phyloP scores from a whole-genome alignment of 2,113 vertebrate species.

The Hylia prasina region DNA sequence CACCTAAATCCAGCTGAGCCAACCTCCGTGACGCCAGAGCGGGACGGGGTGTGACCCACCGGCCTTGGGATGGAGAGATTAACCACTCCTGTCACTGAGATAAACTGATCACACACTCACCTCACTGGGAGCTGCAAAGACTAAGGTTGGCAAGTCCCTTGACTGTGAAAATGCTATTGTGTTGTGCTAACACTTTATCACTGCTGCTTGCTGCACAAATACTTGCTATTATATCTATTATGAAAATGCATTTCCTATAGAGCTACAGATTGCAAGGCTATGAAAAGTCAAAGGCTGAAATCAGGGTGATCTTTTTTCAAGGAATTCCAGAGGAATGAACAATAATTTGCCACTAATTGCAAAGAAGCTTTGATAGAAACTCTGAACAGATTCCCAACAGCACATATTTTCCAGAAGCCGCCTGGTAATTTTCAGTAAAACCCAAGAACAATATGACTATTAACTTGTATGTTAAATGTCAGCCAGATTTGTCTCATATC shows the following conservation, averaged over 20 bases:
- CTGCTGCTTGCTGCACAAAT: not conserved
- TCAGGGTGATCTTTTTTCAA: slow-evolving; percentile 32
- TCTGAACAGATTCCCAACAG: not conserved
- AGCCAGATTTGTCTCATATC: slow-evolving; percentile 14
- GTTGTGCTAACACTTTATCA: not conserved
- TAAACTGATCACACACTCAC: not conserved
- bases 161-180: not conserved
- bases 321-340: slow-evolving; percentile 41
- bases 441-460: slow-evolving; percentile 35
- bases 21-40: fast-evolving
- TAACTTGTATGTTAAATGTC: slow-evolving; percentile 41
- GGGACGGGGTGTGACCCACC: not conserved
- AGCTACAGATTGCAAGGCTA: not conserved
- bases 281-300: slow-evolving; percentile 25
- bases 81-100: not conserved
- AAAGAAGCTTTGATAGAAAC: slow-evolving; percentile 47
- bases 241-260: slow-evolving; percentile 1
- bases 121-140: not conserved
- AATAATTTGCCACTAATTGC: slow-evolving; percentile 34
- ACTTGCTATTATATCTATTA: slow-evolving; percentile 11
- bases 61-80: not conserved
- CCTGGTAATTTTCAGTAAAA: slow-evolving; percentile 28
- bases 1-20: not conserved
- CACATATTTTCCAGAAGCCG: slow-evolving; percentile 23
- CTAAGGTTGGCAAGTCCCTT: not conserved